Percentiles rank a stretch among this genome's conserved stretches.
Conservation (phyloP, 2,113 vertebrate genomes). For the Herpailurus yagouaroundi region DNA sequence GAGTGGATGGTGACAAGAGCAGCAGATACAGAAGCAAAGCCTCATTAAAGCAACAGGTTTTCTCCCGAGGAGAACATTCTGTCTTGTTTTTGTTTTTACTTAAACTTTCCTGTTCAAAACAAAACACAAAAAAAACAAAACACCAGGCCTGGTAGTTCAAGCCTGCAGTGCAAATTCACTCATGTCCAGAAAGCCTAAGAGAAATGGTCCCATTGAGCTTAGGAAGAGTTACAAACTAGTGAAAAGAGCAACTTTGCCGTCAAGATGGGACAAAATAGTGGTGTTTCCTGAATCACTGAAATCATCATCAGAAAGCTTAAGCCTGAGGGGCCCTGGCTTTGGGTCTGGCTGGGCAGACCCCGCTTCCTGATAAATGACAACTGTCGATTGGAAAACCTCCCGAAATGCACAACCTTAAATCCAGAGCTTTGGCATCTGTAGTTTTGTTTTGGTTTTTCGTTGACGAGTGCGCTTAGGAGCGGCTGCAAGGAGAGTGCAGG, state of each 20-base stretch:
- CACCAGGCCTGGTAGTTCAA: neutral
- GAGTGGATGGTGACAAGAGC: fast-evolving
- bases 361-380: neutral
- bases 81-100: neutral
- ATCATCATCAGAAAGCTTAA: neutral
- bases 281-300: neutral
- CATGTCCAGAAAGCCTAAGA: neutral
- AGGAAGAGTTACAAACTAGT: neutral
- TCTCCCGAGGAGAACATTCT: neutral
- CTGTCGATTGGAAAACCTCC: neutral
- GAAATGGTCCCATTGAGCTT: neutral
- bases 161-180: neutral
- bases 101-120: neutral
- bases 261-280: neutral
- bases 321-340: neutral
- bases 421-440: neutral
- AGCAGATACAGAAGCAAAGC: neutral
- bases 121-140: neutral
- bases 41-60: neutral
- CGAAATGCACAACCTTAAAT: neutral
- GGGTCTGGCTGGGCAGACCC: neutral
- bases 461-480: neutral
- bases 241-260: neutral
- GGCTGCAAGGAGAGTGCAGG: no score
- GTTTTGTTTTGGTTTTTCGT: neutral